These are phyloP conservation scores for Pseudococcus longispinus DNA, from an alignment of 2,888 invertebrate species.

Conservation along the genomic window DNA sequence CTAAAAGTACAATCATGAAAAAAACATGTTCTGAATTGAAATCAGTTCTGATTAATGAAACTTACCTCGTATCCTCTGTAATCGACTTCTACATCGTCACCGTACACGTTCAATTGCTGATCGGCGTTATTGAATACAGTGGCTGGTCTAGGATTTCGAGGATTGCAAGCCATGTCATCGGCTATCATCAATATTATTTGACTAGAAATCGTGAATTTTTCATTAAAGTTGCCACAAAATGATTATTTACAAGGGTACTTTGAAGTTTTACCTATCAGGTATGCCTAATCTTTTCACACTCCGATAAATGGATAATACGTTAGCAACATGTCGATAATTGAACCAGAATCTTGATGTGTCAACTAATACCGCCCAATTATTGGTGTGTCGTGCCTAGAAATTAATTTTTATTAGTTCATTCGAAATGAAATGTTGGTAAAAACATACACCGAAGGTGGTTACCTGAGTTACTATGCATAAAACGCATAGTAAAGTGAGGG, in stretches of 20 bases:
- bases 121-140: conserved; percentile 98
- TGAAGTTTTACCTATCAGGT: conserved; percentile 75
- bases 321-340: conserved; percentile 99
- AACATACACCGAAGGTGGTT: neutral
- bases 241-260: neutral
- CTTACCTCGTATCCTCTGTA: conserved; percentile 89
- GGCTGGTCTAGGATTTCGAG: conserved; percentile 95
- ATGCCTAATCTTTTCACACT: conserved; percentile 98
- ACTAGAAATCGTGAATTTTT: conserved; percentile 63
- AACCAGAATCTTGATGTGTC: conserved; percentile 99
- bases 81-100: conserved; percentile 99
- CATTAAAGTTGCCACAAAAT: neutral
- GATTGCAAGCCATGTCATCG: conserved; percentile 99
- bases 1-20: conserved; percentile 64
- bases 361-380: conserved; percentile 99
- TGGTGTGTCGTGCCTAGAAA: conserved; percentile 73
- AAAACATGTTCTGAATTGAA: neutral
- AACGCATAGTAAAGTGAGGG: neutral
- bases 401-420: neutral
- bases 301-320: conserved; percentile 96
- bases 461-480: conserved; percentile 5
- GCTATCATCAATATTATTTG: conserved; percentile 99
- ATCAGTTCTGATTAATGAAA: neutral
- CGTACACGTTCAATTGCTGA: conserved; percentile 98
- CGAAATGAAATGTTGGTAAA: neutral